Base-by-base conservation (phyloP, 2,113 vertebrate genomes). In the Lates calcarifer region DNA sequence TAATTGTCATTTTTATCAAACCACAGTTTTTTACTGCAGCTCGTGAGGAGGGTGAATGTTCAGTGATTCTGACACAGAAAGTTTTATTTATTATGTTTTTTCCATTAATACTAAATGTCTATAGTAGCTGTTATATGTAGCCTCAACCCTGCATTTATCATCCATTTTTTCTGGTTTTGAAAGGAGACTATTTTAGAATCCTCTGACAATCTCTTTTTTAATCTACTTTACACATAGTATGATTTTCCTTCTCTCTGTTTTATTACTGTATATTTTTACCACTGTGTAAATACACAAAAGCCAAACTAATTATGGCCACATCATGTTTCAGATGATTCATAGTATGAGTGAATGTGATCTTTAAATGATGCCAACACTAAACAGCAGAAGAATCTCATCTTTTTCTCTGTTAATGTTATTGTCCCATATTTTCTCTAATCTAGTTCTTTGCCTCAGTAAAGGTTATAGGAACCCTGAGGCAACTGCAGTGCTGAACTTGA, bases 381-480 rank as follows among this genome's bases (percentile, higher is more conserved):
- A 68, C 57, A 22, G 47, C 20, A 28, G 45, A 60, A 63, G 28
- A 67, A 39, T 61, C 43, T 57, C 24, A 12, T 74, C 60, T 78
- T 13, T 60, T 78, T 77, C n/a, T 78, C 49, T 73, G 63, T 66
- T 67, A 45, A 37, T 51, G 45, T 49, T n/a, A 17, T 69, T 41
- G 53, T 43, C n/a, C 24, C 43, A 68, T 64, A 79, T 85, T 76
- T 72, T 43, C 65, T 68, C 65, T 61, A 24, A 35, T 55, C 45
- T 65, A 11, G 51, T 77, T 72, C 58, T 49, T 82, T 57, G 62
- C 71, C 33, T 72, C 33, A 66, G 29, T 73, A 73, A 82, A 88
- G 87, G 87, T 77, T 80, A 64, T 24, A 26, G 43, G 55, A 28
- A 57, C 80, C 83, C 77, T 11, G 24, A 67, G 68, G 83, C 41